phyloP scores from a whole-genome alignment of 2,113 vertebrate genomes.

The Dasyurus viverrinus region DNA sequence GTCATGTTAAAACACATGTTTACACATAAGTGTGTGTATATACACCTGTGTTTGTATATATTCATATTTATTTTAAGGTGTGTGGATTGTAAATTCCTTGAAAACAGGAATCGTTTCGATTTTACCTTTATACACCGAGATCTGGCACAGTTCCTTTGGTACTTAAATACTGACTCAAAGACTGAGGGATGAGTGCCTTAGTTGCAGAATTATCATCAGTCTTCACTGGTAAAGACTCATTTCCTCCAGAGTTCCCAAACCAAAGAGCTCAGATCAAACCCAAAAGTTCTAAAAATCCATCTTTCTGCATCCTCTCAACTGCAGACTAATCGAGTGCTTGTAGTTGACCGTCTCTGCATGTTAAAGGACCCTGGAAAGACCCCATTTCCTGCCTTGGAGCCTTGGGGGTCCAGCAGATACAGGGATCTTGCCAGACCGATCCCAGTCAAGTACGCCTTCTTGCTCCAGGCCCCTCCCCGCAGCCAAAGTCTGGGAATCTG shows the following conservation, averaged over 20 bases:
- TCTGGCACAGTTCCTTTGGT: neutral
- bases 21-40: too few relatives aligned
- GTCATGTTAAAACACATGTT: neutral
- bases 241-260: neutral
- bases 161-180: neutral
- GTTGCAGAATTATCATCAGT: neutral
- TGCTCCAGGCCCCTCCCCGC: neutral
- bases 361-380: neutral
- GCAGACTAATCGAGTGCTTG: neutral
- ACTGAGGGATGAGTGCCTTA: neutral
- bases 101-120: neutral
- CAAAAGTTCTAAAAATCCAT: neutral
- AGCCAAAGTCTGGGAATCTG: neutral
- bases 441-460: neutral
- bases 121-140: neutral
- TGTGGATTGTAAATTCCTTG: neutral
- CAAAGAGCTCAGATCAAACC: neutral
- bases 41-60: too few relatives aligned
- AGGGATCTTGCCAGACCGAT: neutral
- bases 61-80: too few relatives aligned
- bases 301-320: neutral
- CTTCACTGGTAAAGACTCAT: neutral
- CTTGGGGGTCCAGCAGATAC: neutral
- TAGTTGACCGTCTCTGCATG: constrained; percentile 26
- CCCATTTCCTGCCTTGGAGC: neutral